Base-by-base conservation (phyloP, 2,113 vertebrate species). In the Dipodomys merriami region DNA sequence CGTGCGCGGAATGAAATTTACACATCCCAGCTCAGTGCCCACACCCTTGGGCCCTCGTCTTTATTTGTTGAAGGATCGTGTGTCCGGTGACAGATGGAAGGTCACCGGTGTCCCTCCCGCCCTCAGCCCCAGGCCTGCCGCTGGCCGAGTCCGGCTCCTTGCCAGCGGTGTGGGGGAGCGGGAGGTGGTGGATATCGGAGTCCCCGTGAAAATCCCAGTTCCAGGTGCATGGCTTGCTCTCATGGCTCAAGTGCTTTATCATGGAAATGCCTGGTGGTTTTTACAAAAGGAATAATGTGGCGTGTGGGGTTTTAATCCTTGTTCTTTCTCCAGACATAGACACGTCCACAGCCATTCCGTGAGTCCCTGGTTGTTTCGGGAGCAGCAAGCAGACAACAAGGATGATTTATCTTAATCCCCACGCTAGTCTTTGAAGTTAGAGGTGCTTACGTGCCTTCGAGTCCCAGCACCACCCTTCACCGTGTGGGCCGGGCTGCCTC, bases 51-150 rank as follows among this genome's bases (percentile, higher is more conserved):
- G 39, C 30, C 25, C 6, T 9, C 0, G 0, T 39, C 5, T 39
- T 0, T 2, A 19, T 11, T 6, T 15, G 22, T 6, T 53, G 12
- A 57, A 10, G 6, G 1, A 5, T 0, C 0, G 0, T 7, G 19
- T 29, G 6, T 35, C 13, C 18, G 53, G 30, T 0, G 20, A 30
- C 11, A 30, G 80, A 23, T 19, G 13, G 0, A 13, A 60, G 19
- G 12, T 20, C 23, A 8, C 35, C 60, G 12, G 5, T 8, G 71
- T 44, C 80, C 65, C 6, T 0, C 20, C 23, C 23, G 64, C 23
- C 5, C 60, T 30, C 0, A 30, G 29, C 49, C 60, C 16, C 2
- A 12, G 57, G 29, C 35, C 53, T 27, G 23, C 23, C 29, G 9
- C 64, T 18, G 13, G 0, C 6, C 9, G 27, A 12, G 6, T 30